A percentile compares a stretch with the other conserved stretches of the same genome.
phyloP scores from a whole-genome alignment of 1,140 invertebrate species.

The Orius laevigatus region DNA sequence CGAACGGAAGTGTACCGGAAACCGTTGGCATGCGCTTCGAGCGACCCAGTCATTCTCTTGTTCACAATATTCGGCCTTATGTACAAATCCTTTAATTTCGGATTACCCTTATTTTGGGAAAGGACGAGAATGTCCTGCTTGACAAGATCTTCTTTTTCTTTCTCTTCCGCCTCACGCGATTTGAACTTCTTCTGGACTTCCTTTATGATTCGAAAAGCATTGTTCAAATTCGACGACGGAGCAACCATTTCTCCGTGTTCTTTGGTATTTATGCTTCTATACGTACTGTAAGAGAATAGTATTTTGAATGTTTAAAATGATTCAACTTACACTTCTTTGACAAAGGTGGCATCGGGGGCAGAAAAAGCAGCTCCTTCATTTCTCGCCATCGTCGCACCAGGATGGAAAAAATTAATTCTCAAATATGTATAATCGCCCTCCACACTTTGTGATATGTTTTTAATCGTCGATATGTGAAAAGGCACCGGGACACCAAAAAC shows the following conservation, averaged over 20 bases:
- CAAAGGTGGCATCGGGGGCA: conserved; percentile 88
- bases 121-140: conserved; percentile 97
- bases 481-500: conserved; percentile 91
- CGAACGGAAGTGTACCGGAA: conserved; percentile 96
- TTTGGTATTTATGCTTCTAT: conserved; percentile 92
- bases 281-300: conserved; percentile 50
- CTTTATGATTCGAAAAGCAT: conserved; percentile 92
- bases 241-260: conserved; percentile 92
- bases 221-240: conserved; percentile 90
- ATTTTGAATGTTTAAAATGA: conserved; percentile 2
- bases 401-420: conserved; percentile 97
- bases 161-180: conserved; percentile 93
- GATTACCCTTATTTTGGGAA: conserved; percentile 92
- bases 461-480: conserved; percentile 97
- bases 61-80: conserved; percentile 97
- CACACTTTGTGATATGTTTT: conserved; percentile 95
- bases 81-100: conserved; percentile 95
- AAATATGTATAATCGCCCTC: conserved; percentile 99
- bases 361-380: conserved; percentile 79
- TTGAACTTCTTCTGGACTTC: conserved; percentile 99
- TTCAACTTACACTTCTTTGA: conserved; percentile 91
- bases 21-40: conserved; percentile 95
- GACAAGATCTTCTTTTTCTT: conserved; percentile 95
- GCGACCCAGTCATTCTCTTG: conserved; percentile 85
- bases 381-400: conserved; percentile 85